These are phyloP conservation scores for Cephus nigrinus DNA, from an alignment of 2,888 invertebrate species.

Conservation along the genomic window DNA sequence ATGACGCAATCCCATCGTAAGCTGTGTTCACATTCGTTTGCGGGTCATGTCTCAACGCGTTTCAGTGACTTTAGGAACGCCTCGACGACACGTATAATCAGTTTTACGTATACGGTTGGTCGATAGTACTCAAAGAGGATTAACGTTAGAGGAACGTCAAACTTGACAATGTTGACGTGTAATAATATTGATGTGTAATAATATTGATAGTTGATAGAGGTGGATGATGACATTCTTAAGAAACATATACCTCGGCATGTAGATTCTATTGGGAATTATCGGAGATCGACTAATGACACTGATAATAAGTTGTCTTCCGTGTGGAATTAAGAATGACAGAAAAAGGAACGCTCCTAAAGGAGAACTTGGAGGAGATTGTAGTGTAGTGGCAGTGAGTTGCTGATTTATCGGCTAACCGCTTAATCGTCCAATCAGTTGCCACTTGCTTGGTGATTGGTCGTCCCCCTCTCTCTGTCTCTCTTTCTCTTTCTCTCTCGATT, in stretches of 20 bases:
- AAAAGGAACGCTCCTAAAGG: not conserved
- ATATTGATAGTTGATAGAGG: not conserved
- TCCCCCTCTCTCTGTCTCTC: not conserved
- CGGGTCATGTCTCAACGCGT: not conserved
- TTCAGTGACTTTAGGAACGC: not conserved
- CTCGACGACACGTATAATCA: not conserved
- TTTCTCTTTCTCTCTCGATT: too few species aligned
- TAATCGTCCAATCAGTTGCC: slow-evolving; percentile 28
- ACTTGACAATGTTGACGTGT: not conserved
- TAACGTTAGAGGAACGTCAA: not conserved
- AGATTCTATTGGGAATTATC: not conserved
- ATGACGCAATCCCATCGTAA: not conserved
- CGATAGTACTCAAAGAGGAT: not conserved
- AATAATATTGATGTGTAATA: not conserved
- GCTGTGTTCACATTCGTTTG: not conserved
- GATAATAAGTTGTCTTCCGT: not conserved
- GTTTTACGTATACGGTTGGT: not conserved
- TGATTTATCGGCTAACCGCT: not conserved
- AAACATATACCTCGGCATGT: not conserved
- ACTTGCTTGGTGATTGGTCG: slow-evolving; percentile 35
- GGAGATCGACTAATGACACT: not conserved
- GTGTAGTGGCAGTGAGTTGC: not conserved
- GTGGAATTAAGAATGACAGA: not conserved
- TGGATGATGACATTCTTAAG: not conserved
- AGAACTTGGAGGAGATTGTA: not conserved